A percentile compares a stretch with the other conserved stretches of the same genome.
Conservation (phyloP, 1,140 invertebrate species). For the Phenacoccus solenopsis region DNA sequence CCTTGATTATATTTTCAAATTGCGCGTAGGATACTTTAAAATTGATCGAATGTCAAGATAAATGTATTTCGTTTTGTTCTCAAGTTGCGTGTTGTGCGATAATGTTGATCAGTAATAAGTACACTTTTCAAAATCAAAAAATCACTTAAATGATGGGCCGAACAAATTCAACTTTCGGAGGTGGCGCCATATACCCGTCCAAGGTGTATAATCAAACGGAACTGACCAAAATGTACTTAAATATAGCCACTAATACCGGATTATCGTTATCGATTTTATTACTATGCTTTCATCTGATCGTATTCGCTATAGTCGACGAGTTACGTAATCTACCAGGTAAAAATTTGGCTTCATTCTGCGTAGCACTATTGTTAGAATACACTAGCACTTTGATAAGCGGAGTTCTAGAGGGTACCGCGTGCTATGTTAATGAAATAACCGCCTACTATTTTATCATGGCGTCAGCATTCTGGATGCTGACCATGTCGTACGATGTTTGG, state of each 20-base stretch:
- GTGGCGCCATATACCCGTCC: too few relatives aligned
- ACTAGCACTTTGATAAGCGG: conserved; percentile 35
- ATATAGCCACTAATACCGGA: conserved; percentile 36
- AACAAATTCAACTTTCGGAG: too few relatives aligned
- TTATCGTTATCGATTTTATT: conserved; percentile 38
- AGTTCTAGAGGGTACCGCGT: conserved; percentile 28
- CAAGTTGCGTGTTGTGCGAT: too few relatives aligned
- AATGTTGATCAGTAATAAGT: too few relatives aligned
- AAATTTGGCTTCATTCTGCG: conserved; percentile 38
- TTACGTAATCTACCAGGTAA: conserved; percentile 41
- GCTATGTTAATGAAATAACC: conserved; percentile 35
- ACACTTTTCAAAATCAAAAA: too few relatives aligned
- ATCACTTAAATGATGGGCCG: too few relatives aligned
- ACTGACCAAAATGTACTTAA: conserved; percentile 29
- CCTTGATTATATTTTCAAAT: too few relatives aligned
- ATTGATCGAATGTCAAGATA: too few relatives aligned
- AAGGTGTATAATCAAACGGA: background rate
- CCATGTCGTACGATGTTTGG: conserved; percentile 46
- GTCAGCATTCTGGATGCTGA: conserved; percentile 47
- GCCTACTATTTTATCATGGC: conserved; percentile 42
- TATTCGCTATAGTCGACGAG: conserved; percentile 36
- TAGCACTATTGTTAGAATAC: conserved; percentile 38
- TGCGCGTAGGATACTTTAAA: too few relatives aligned
- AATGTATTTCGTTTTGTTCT: too few relatives aligned
- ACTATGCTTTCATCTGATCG: conserved; percentile 37